Percentiles rank a stretch among this genome's conserved stretches.
These are phyloP conservation scores for Ammodytes dubius DNA, from an alignment of 2,113 vertebrate genomes.

Conservation along the genomic window DNA sequence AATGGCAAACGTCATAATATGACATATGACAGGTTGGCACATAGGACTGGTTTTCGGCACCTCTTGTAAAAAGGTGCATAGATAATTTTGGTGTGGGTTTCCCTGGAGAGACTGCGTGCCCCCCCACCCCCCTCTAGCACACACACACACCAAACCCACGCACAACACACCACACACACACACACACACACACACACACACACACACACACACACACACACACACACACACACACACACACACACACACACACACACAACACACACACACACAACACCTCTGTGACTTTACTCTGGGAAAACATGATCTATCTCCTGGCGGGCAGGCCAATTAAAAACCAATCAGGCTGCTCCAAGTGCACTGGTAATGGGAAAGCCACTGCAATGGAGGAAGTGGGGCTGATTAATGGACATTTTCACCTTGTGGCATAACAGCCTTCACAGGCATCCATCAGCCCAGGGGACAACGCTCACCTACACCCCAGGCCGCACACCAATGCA, in stretches of 20 bases:
- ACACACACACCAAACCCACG: background rate
- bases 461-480: slow-evolving; percentile 65
- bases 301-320: slow-evolving; percentile 86
- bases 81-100: slow-evolving; percentile 46
- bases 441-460: slow-evolving; percentile 81
- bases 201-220: too few relatives aligned
- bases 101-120: slow-evolving; percentile 50
- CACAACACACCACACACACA: too few relatives aligned
- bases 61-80: background rate
- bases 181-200: too few relatives aligned
- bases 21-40: background rate
- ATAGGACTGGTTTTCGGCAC: background rate
- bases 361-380: slow-evolving; percentile 85
- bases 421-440: slow-evolving; percentile 88
- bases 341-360: slow-evolving; percentile 84
- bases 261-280: slow-evolving; percentile 53
- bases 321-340: slow-evolving; percentile 88
- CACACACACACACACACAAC: slow-evolving; percentile 44
- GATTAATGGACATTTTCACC: slow-evolving; percentile 88
- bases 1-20: background rate
- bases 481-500: slow-evolving; percentile 50
- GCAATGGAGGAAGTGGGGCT: slow-evolving; percentile 79
- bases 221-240: background rate
- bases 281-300: slow-evolving; percentile 71
- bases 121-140: slow-evolving; percentile 22